Percentiles rank a stretch among this genome's conserved stretches.
Conservation (phyloP, 2,797 vertebrate genomes). For the Ambastaia sidthimunki region DNA sequence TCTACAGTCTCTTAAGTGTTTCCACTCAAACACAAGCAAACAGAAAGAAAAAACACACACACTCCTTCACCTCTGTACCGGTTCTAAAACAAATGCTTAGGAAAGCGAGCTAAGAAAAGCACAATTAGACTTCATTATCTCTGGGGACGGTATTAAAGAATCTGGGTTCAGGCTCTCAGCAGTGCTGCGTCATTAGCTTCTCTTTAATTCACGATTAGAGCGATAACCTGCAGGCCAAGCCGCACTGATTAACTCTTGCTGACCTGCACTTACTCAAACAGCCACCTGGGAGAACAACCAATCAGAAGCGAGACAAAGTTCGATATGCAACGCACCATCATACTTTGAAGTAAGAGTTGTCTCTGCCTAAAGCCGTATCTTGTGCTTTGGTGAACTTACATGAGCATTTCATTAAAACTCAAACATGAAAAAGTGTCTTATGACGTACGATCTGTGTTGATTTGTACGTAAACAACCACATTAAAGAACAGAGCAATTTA, state of each 20-base stretch:
- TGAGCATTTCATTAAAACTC: neutral
- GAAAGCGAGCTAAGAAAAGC: slow-evolving; percentile 4
- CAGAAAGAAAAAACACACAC: neutral
- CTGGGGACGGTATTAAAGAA: slow-evolving; percentile 34
- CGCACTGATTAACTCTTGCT: slow-evolving; percentile 30
- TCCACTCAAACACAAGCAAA: neutral
- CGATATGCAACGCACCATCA: neutral
- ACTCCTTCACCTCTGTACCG: slow-evolving; percentile 5
- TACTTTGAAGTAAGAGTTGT: neutral
- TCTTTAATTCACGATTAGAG: slow-evolving; percentile 48
- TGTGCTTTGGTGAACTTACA: no score
- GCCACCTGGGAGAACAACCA: slow-evolving; percentile 6
- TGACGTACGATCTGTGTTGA: neutral
- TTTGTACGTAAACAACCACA: neutral
- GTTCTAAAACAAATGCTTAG: neutral
- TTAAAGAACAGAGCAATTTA: neutral
- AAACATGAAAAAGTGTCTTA: neutral
- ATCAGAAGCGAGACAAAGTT: slow-evolving; percentile 9
- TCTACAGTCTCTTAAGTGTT: neutral
- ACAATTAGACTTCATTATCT: slow-evolving; percentile 31
- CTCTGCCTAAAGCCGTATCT: neutral
- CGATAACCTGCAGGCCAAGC: slow-evolving; percentile 37
- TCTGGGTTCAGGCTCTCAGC: slow-evolving; percentile 1
- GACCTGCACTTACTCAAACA: slow-evolving; percentile 23
- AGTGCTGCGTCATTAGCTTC: slow-evolving; percentile 31